Base-by-base conservation (phyloP, 2,888 invertebrate species). In the Stictocephala bisonia region DNA sequence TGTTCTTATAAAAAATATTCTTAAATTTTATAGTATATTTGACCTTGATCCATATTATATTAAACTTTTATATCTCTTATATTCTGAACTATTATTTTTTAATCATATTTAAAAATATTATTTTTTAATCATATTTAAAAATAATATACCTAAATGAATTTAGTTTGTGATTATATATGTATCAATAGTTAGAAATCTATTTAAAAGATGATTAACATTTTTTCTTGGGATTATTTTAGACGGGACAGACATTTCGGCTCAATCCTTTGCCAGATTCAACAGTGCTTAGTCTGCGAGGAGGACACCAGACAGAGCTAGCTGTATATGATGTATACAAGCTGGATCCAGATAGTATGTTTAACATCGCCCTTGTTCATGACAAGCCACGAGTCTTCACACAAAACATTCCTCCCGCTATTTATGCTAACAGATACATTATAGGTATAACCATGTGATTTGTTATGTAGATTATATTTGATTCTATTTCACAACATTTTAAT, bases 341-440 rank as follows among this genome's bases (percentile, higher is more conserved):
- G 2, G 79, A 85, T 70, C 79, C 83, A 3, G 75, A 75, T n/a
- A 75, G 76, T 18, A 71, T 79, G 51, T 80, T 76, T 79, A 74
- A 79, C 79, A 51, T 80, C 78, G 75, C 35, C 18, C 51, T 89
- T 70, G 85, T 86, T 76, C 86, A 88, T 81, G 84, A 84, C 31
- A 83, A 83, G 56, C 85, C 84, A 64, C 84, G 86, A 75, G 85
- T 84, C 66, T 84, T 90, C 77, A 81, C 84, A 35, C 81, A 91
- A 0, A 86, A 87, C 66, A 86, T 88, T 70, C 88, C 90, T 56
- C 94, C 96, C 0, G 86, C 92, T 4, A 80, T 94, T 1, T 88
- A 90, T 81, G 94, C 93, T 9, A 93, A 91, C 81, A 90, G 94
- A 78, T 93, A 93, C 82, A 87, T 94, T n/a, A 86, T 92, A 18